These are phyloP conservation scores for Lethenteron reissneri DNA, from an alignment of 2,113 vertebrate species.

Conservation along the genomic window DNA sequence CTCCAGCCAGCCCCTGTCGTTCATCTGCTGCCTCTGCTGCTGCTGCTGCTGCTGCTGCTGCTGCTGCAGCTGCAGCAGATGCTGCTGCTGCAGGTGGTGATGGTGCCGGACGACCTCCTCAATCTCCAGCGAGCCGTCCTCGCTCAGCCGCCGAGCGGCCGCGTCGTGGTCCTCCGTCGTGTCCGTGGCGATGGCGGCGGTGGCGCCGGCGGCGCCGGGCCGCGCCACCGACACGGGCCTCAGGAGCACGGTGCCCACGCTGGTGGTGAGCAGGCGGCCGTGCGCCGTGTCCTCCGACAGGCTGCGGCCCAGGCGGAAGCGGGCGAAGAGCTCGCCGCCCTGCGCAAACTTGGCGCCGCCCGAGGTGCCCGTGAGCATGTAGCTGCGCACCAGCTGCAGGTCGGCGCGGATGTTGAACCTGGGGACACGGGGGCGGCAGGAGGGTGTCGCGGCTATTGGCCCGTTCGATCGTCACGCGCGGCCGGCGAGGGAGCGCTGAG, in stretches of 20 bases:
- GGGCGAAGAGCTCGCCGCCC: conserved; percentile 84
- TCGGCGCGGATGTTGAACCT: conserved; percentile 99
- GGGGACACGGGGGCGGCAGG: conserved; percentile 3
- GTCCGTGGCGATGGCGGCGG: no score
- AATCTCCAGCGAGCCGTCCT: no score
- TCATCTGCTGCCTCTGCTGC: conserved; percentile 39
- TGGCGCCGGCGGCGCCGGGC: background rate
- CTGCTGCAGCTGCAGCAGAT: conserved; percentile 11
- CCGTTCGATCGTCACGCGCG: no score
- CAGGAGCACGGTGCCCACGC: conserved; percentile 88
- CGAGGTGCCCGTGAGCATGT: conserved; percentile 93
- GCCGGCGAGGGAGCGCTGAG: no score
- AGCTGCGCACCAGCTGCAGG: conserved; percentile 85
- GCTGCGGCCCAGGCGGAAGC: conserved; percentile 89
- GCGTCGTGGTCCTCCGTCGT: no score
- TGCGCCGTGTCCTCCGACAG: conserved; percentile 95
- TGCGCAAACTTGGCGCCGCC: conserved; percentile 94
- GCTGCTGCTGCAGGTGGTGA: conserved; percentile 31
- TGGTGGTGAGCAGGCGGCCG: conserved; percentile 92
- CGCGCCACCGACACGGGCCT: conserved; percentile 57
- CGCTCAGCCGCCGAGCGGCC: no score
- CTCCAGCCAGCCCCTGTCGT: no score
- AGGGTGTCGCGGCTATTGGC: no score
- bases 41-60: background rate
- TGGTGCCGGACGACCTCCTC: no score